Conservation (phyloP, 2,113 vertebrate species). For the Tautogolabrus adspersus region DNA sequence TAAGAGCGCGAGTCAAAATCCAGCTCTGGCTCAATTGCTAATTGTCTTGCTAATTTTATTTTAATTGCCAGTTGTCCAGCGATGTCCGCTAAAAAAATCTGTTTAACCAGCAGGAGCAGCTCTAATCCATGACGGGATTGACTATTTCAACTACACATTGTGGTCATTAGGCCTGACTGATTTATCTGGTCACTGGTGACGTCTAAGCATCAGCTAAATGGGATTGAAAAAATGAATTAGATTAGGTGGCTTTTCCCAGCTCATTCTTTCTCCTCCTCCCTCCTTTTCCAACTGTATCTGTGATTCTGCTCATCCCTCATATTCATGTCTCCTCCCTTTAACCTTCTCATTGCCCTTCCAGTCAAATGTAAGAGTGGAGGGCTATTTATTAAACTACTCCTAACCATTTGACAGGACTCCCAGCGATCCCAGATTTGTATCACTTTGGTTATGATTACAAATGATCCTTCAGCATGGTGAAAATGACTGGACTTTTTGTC, state of each 20-base stretch:
- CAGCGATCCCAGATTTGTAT: background rate
- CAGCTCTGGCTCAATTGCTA: conserved; percentile 27
- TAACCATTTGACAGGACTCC: conserved; percentile 10
- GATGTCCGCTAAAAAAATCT: conserved; percentile 15
- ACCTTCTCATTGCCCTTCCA: background rate
- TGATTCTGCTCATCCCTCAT: conserved; percentile 22
- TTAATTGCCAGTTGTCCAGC: conserved; percentile 37
- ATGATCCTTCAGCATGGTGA: too few species aligned
- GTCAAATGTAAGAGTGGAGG: background rate
- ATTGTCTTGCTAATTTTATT: conserved; percentile 40
- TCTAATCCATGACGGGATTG: conserved; percentile 39
- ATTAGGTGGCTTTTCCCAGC: conserved; percentile 37
- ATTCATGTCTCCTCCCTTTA: background rate
- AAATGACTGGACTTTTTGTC: too few species aligned
- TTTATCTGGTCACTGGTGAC: conserved; percentile 11
- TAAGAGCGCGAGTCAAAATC: conserved; percentile 28
- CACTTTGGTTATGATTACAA: too few species aligned
- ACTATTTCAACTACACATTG: background rate
- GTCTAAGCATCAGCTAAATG: conserved; percentile 44
- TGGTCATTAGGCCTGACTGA: conserved; percentile 24
- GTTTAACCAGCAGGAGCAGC: conserved; percentile 35
- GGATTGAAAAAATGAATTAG: conserved; percentile 47
- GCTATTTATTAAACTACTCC: conserved; percentile 8
- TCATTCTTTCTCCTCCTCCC: background rate
- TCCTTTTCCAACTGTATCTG: background rate